Evolutionary conservation across 2,888 invertebrate genomes (phyloP).

Genomic region (Allolobophora icterica): DNA sequence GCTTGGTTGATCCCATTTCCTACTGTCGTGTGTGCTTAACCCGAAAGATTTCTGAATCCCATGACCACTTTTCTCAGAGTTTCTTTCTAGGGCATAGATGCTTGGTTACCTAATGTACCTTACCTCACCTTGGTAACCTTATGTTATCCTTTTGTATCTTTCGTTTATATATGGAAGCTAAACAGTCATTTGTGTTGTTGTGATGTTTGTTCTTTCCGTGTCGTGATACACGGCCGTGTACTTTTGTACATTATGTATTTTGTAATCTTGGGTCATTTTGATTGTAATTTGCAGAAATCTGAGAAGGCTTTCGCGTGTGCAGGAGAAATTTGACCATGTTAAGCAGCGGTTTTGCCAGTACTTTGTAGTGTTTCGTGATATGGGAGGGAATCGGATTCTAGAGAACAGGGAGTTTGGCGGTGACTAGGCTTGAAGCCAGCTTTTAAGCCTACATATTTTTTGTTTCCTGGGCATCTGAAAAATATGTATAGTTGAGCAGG

Average conservation of each 20-base stretch:
- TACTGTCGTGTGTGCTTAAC: no score
- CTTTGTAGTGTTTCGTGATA: background rate
- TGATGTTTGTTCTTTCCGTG: background rate
- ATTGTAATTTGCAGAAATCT: background rate
- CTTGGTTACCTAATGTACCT: background rate
- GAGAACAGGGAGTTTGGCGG: no score
- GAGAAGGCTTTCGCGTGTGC: background rate
- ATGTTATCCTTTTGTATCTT: background rate
- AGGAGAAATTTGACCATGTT: background rate
- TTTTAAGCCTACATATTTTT: no score
- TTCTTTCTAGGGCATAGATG: background rate
- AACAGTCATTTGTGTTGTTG: background rate
- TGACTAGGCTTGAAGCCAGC: no score
- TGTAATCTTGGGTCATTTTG: background rate
- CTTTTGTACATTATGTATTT: background rate
- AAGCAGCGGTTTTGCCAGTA: background rate
- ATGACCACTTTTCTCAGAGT: background rate
- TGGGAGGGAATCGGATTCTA: no score
- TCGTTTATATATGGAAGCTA: background rate
- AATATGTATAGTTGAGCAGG: no score
- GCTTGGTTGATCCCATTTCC: no score
- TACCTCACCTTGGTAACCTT: background rate
- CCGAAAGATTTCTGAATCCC: background rate
- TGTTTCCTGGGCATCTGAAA: no score
- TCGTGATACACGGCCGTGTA: background rate